Evolutionary conservation across 2,113 vertebrate species (phyloP).

Genomic region (Nothobranchius kuhntae): DNA sequence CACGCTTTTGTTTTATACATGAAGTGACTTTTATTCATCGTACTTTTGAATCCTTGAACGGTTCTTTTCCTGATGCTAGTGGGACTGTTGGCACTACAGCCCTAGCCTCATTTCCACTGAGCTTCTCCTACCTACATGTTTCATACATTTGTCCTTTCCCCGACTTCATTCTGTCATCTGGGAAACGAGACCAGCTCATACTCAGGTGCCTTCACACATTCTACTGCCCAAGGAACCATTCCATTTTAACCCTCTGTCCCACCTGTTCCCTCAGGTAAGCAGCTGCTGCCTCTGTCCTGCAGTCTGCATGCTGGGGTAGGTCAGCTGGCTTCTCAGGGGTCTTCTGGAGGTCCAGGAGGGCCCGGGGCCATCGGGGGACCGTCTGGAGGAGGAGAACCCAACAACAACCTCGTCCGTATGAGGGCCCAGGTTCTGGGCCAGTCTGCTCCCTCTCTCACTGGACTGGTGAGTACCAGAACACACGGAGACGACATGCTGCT

Average conservation of each 20-base stretch:
- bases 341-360: constrained; percentile 4
- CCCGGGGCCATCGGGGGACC: constrained; percentile 14
- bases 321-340: constrained; percentile 83
- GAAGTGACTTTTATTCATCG: too few relatives aligned
- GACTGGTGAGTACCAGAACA: constrained; percentile 83
- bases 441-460: constrained; percentile 95
- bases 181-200: too few relatives aligned
- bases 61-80: too few relatives aligned
- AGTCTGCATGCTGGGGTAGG: constrained; percentile 89
- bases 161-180: too few relatives aligned
- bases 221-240: too few relatives aligned
- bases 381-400: constrained; percentile 80
- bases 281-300: constrained; percentile 91
- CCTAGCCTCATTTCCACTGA: too few relatives aligned
- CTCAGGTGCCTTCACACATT: not conserved
- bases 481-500: too few relatives aligned
- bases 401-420: constrained; percentile 95
- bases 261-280: constrained; percentile 81
- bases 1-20: too few relatives aligned
- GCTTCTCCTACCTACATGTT: too few relatives aligned
- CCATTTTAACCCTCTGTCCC: not conserved
- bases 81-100: too few relatives aligned
- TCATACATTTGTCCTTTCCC: too few relatives aligned
- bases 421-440: constrained; percentile 92
- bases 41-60: too few relatives aligned